Conservation (phyloP, 2,113 vertebrate genomes). For the Stigmatopora nigra region DNA sequence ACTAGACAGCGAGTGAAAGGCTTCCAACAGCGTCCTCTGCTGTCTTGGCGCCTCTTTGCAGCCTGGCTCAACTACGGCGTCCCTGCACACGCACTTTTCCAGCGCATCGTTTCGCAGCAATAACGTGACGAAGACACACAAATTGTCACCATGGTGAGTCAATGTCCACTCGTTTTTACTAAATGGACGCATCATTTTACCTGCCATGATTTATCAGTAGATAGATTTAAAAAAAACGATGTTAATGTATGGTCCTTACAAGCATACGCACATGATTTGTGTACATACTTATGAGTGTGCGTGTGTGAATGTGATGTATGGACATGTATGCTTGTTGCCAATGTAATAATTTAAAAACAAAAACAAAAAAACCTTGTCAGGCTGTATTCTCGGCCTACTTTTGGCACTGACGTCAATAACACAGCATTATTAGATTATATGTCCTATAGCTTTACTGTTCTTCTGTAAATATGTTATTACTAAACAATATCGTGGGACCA, state of each 20-base stretch:
- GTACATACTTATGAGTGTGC: not conserved
- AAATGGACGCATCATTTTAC: accelerated
- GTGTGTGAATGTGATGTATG: not conserved
- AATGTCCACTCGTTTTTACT: conserved; percentile 1
- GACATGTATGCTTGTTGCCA: not conserved
- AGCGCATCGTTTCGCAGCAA: conserved; percentile 52
- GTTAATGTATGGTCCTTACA: not conserved
- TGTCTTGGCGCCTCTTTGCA: not conserved
- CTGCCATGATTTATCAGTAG: not conserved
- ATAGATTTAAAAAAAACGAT: not conserved
- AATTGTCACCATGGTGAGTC: conserved; percentile 83
- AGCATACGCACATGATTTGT: conserved; percentile 19
- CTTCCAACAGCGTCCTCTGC: conserved; percentile 27
- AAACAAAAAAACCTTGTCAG: not conserved
- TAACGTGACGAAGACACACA: conserved; percentile 20
- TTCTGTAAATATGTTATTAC: not conserved
- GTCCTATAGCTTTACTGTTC: not conserved
- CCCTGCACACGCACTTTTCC: conserved; percentile 21
- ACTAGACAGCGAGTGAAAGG: not conserved
- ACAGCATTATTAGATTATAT: conserved; percentile 22
- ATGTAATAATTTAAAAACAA: not conserved
- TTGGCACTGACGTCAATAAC: conserved; percentile 24
- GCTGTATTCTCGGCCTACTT: conserved; percentile 18
- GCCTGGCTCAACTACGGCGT: conserved; percentile 30
- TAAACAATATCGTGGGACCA: not conserved